Evolutionary conservation across 2,797 vertebrate species (phyloP).

Genomic region (Thunnus albacares): DNA sequence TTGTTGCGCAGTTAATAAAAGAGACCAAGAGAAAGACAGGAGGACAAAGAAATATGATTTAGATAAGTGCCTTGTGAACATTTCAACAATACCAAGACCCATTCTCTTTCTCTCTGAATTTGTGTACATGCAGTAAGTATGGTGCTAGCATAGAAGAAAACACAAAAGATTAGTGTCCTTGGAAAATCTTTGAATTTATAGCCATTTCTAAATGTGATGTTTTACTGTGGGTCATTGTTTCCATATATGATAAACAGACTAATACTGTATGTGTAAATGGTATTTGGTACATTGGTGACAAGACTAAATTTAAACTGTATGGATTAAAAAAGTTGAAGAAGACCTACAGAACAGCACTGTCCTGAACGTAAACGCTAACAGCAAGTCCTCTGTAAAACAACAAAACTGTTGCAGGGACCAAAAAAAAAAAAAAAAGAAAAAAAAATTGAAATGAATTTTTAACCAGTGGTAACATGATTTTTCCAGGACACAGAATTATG

Average conservation of each 20-base stretch:
- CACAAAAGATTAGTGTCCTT: slow-evolving; percentile 57
- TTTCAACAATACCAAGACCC: slow-evolving; percentile 88
- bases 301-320: slow-evolving; percentile 13
- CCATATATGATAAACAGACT: slow-evolving; percentile 40
- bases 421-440: slow-evolving; percentile 10
- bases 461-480: not conserved
- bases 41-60: slow-evolving; percentile 72
- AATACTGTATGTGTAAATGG: slow-evolving; percentile 46
- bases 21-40: slow-evolving; percentile 54
- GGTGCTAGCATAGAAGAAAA: slow-evolving; percentile 89
- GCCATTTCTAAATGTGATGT: slow-evolving; percentile 70
- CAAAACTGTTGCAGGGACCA: slow-evolving; percentile 43
- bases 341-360: not conserved
- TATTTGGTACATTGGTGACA: slow-evolving; percentile 34
- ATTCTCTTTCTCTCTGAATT: slow-evolving; percentile 84
- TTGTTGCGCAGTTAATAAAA: slow-evolving; percentile 57
- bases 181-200: slow-evolving; percentile 60
- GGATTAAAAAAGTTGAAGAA: slow-evolving; percentile 1
- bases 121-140: slow-evolving; percentile 89
- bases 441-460: not conserved
- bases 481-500: slow-evolving; percentile 37
- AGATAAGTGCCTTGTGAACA: slow-evolving; percentile 98
- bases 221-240: slow-evolving; percentile 66
- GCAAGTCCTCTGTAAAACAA: slow-evolving; percentile 19
- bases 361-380: not conserved